Percentiles rank a stretch among this genome's conserved stretches.
Conservation (phyloP, 1,140 invertebrate genomes). For the Achatina immaculata region DNA sequence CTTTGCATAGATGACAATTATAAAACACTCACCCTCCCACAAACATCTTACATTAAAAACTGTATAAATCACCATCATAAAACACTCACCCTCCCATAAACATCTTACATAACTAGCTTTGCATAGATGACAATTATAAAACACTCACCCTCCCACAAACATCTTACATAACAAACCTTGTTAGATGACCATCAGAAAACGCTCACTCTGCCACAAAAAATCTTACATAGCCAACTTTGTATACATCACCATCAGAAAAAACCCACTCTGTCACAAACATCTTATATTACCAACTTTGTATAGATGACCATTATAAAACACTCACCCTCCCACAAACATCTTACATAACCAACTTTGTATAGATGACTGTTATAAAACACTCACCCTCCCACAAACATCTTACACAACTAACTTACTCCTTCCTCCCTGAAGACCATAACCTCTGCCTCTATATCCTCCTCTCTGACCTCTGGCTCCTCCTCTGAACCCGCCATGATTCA, state of each 20-base stretch:
- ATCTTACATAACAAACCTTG: too few relatives aligned
- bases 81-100: too few relatives aligned
- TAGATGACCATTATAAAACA: not conserved
- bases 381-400: not conserved
- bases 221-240: too few relatives aligned
- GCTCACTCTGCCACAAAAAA: too few relatives aligned
- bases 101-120: too few relatives aligned
- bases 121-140: too few relatives aligned
- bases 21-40: too few relatives aligned
- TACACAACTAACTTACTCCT: constrained; percentile 20
- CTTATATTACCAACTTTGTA: not conserved
- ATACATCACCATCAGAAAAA: not conserved
- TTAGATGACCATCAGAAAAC: too few relatives aligned
- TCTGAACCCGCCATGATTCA: not conserved
- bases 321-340: not conserved
- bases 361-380: not conserved
- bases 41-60: too few relatives aligned
- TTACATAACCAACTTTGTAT: not conserved
- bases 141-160: too few relatives aligned
- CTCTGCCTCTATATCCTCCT: constrained; percentile 22
- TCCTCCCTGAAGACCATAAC: not conserved
- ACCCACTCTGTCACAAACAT: not conserved
- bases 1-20: too few relatives aligned
- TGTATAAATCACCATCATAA: too few relatives aligned
- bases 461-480: not conserved